A percentile compares a stretch with the other conserved stretches of the same genome.
These are phyloP conservation scores for Cephus spinipes DNA, from an alignment of 2,888 invertebrate species.

Conservation along the genomic window DNA sequence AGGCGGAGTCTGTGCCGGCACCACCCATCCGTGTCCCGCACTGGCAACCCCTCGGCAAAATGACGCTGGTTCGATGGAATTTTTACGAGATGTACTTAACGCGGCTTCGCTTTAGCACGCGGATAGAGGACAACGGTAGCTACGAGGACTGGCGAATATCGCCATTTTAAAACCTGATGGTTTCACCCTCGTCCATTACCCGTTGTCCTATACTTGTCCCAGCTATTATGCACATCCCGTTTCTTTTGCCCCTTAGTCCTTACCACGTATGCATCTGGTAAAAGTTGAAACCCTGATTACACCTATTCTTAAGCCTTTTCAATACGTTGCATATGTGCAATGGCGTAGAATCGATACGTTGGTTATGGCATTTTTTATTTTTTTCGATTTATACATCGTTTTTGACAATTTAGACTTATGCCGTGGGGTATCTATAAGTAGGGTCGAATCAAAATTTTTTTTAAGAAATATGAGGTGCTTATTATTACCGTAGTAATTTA, in stretches of 20 bases:
- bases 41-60: conserved; percentile 52
- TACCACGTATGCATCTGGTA: neutral
- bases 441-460: neutral
- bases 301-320: neutral
- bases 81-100: conserved; percentile 66
- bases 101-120: conserved; percentile 15
- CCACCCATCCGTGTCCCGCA: conserved; percentile 25
- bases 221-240: neutral
- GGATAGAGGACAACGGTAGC: neutral
- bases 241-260: neutral
- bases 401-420: too few relatives aligned
- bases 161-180: neutral
- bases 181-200: neutral
- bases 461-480: neutral
- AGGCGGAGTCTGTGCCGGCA: conserved; percentile 47
- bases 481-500: neutral
- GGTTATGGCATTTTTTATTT: neutral
- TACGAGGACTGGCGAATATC: neutral
- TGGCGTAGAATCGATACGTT: neutral
- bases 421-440: neutral
- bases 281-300: neutral
- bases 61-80: conserved; percentile 62
- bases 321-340: neutral
- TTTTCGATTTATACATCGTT: neutral
- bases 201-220: neutral